Conservation (phyloP, 2,888 invertebrate genomes). For the Amphipyra tragopoginis region DNA sequence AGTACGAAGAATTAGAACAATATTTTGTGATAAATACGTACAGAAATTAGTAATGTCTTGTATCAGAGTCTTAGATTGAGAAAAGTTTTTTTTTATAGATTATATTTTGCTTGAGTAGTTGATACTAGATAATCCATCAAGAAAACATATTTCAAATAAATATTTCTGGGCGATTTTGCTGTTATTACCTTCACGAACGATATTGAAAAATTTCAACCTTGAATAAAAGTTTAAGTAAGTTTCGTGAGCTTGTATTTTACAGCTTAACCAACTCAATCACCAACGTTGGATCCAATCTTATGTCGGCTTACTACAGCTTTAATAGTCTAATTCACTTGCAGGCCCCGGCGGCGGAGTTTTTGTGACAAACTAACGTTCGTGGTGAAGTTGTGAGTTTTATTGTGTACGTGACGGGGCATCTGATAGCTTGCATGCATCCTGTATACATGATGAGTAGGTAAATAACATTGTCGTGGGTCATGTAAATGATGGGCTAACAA, state of each 20-base stretch:
- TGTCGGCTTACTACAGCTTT: slow-evolving; percentile 54
- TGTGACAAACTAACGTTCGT: slow-evolving; percentile 74
- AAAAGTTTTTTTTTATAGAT: too few species aligned
- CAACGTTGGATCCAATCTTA: slow-evolving; percentile 55
- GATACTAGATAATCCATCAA: too few species aligned
- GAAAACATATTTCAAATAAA: too few species aligned
- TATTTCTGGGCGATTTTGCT: too few species aligned
- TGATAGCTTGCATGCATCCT: slow-evolving; percentile 61
- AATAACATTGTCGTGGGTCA: slow-evolving; percentile 51
- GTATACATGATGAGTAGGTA: slow-evolving; percentile 47
- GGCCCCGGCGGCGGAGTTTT: slow-evolving; percentile 74
- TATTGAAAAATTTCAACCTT: neutral
- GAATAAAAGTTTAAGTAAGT: neutral
- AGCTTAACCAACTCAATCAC: slow-evolving; percentile 25
- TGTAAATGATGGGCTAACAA: slow-evolving; percentile 13
- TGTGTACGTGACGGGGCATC: slow-evolving; percentile 79
- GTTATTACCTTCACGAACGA: neutral
- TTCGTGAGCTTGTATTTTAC: slow-evolving; percentile 1
- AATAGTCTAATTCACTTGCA: slow-evolving; percentile 80
- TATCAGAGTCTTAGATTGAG: too few species aligned
- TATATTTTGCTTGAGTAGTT: too few species aligned
- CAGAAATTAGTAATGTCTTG: too few species aligned
- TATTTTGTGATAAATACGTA: too few species aligned
- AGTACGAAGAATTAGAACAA: too few species aligned
- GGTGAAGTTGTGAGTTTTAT: slow-evolving; percentile 78